A percentile compares a stretch with the other conserved stretches of the same genome.
Conservation (phyloP, 1,140 invertebrate species). For the Cyclargus thomasi region DNA sequence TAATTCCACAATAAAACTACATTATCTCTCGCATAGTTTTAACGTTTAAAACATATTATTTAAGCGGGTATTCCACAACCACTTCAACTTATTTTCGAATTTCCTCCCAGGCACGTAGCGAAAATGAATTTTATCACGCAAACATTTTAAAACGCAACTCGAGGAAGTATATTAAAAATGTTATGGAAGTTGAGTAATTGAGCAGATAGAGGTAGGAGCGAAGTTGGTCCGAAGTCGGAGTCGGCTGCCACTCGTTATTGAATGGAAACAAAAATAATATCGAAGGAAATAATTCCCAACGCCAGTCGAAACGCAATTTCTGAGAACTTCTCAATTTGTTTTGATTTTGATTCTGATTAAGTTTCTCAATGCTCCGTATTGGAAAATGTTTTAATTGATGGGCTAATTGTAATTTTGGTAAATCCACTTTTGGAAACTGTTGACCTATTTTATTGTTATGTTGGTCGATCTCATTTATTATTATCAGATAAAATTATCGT, state of each 20-base stretch:
- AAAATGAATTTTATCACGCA: background rate
- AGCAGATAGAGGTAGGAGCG: background rate
- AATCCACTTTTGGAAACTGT: no score
- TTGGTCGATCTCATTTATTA: no score
- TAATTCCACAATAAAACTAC: no score
- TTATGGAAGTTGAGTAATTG: constrained; percentile 8
- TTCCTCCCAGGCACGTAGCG: background rate
- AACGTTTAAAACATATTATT: background rate
- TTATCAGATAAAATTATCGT: no score
- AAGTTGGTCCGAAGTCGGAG: background rate
- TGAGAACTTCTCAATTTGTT: background rate
- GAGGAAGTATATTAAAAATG: constrained; percentile 15
- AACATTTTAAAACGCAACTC: background rate
- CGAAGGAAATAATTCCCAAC: background rate
- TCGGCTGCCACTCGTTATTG: background rate
- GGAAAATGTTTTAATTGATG: background rate
- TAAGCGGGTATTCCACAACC: background rate
- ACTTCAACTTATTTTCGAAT: background rate
- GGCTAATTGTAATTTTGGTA: background rate
- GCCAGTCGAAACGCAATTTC: background rate
- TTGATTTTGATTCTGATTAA: constrained; percentile 4
- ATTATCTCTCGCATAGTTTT: background rate
- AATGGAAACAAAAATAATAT: constrained; percentile 15
- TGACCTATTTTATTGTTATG: background rate
- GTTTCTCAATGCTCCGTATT: background rate